phyloP scores from a whole-genome alignment of 2,113 vertebrate genomes.

The Oncorhynchus masou region DNA sequence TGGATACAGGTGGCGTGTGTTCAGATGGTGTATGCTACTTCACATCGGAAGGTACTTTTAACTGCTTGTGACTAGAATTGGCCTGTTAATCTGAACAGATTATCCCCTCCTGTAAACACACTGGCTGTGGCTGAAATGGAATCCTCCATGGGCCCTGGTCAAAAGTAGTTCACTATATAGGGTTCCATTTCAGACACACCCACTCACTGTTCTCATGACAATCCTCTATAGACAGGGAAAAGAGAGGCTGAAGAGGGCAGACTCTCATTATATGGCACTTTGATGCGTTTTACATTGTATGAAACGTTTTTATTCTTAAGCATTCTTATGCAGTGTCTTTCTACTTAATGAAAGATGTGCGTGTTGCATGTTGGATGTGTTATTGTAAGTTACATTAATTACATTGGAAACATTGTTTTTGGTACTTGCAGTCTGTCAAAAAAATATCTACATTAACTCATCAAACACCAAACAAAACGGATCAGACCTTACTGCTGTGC shows the following conservation, averaged over 20 bases:
- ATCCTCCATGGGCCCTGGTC: too few relatives aligned
- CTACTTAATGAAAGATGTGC: conserved; percentile 63
- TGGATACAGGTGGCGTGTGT: conserved; percentile 3
- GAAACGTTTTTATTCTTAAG: conserved; percentile 64
- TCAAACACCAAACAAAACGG: conserved; percentile 19
- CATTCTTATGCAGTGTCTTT: conserved; percentile 72
- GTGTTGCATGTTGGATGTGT: conserved; percentile 66
- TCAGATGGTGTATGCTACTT: conserved; percentile 13
- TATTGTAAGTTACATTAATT: conserved; percentile 66
- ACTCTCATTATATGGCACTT: conserved; percentile 76
- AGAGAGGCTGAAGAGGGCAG: conserved; percentile 53
- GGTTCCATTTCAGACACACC: too few relatives aligned
- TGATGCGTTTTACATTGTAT: conserved; percentile 74
- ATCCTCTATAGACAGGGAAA: conserved; percentile 69
- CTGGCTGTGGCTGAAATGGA: too few relatives aligned
- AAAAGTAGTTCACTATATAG: too few relatives aligned
- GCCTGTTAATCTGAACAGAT: conserved; percentile 46
- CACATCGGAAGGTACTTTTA: conserved; percentile 61
- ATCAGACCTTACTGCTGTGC: conserved; percentile 59
- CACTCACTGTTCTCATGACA: conserved; percentile 72
- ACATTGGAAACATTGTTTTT: conserved; percentile 34
- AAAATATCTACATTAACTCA: conserved; percentile 50
- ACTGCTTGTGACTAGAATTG: conserved; percentile 38
- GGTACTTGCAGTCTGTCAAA: conserved; percentile 38
- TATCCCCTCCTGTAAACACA: conserved; percentile 25